phyloP scores from a whole-genome alignment of 2,888 invertebrate species.

The Epinotia ramella region DNA sequence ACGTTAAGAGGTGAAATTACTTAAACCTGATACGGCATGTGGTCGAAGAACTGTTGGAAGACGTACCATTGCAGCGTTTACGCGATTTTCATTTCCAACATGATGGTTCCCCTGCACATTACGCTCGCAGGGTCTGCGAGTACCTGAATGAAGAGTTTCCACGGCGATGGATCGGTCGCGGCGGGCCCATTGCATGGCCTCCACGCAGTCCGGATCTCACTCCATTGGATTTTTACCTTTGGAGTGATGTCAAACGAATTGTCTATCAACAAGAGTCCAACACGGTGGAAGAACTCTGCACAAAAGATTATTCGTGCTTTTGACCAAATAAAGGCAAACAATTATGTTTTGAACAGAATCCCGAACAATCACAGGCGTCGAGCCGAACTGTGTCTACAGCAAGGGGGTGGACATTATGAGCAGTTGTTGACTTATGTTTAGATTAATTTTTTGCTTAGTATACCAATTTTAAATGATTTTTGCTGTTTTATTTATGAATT shows the following conservation, averaged over 20 bases:
- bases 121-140: not conserved
- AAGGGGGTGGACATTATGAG: not conserved
- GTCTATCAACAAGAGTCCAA: not conserved
- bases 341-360: not conserved
- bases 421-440: not conserved
- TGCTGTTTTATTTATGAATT: not conserved
- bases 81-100: not conserved
- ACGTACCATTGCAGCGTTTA: too few relatives aligned
- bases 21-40: too few relatives aligned
- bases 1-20: too few relatives aligned
- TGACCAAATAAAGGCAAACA: too few relatives aligned
- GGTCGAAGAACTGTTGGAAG: too few relatives aligned
- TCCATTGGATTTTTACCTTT: not conserved
- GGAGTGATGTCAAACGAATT: not conserved
- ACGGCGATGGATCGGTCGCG: not conserved
- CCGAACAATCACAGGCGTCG: not conserved
- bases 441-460: not conserved
- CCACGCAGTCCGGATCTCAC: conserved; percentile 1
- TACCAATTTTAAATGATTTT: not conserved
- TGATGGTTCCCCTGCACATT: not conserved
- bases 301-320: too few relatives aligned
- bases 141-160: conserved; percentile 1
- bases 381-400: not conserved
- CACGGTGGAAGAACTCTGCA: too few relatives aligned
- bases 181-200: not conserved